Base-by-base conservation (phyloP, 2,888 invertebrate genomes). In the Isoperla grammatica region DNA sequence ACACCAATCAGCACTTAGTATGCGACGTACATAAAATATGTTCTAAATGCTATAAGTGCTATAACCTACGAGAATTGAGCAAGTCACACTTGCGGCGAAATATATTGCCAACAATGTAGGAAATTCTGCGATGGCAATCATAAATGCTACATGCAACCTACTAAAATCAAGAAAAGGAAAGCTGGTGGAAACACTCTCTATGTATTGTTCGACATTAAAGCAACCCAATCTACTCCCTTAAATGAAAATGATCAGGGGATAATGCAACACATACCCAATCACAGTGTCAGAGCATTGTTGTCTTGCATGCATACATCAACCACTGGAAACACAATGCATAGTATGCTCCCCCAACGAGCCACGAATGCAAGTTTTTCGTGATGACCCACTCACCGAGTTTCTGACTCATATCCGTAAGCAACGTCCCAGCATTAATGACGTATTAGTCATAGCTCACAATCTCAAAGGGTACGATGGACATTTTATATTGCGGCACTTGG, bases 401-500 rank as follows among this genome's bases (percentile, higher is more conserved):
- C 20, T 42, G 6, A 20, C 20, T 11, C 22, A 29, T 56, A 29
- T 42, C 17, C 15, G 29, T 11, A 45, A 9, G 15, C 56, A 23
- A 15, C 12, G 42, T 13, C 22, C 43, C 15, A 13, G 6, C 19
- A 29, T 20, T 13, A 42, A 22, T 11, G 22, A 56, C 6, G n/a
- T 42, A 5, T 20, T 39, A 11, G 29, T 22, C 20, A 42, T 56
- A 17, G 56, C 56, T n/a, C 56, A 56, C 19, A 23, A 56, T 42
- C 29, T 23, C 17, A 56, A 56, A 13, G 43, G 56, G n/a, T 56
- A 56, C 17, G 56, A 56, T n/a, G 29, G 42, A 19, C 42, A 56
- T 20, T 56, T 56, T 17, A n/a, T 56, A 1, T 23, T 56, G 22
- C 29, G 17, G 12, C 22, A 22, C 13, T 20, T 56, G 17, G 13